A percentile compares a stretch with the other conserved stretches of the same genome.
Conservation (phyloP, 2,113 vertebrate species). For the Phylloscopus trochiloides region DNA sequence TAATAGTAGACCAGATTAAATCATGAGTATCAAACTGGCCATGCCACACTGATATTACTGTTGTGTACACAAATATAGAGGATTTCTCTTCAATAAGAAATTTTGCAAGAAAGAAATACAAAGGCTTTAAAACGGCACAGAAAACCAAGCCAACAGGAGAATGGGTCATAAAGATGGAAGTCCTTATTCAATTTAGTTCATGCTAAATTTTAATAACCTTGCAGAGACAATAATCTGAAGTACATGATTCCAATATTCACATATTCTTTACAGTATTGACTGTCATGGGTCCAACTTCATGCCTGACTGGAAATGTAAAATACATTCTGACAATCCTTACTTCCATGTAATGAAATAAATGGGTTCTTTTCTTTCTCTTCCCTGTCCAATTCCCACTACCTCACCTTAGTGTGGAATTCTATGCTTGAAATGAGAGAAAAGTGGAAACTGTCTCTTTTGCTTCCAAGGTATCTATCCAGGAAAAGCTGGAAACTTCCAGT, state of each 20-base stretch:
- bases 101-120: not conserved
- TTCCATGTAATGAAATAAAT: not conserved
- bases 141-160: not conserved
- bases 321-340: not conserved
- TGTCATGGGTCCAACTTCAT: not conserved
- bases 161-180: not conserved
- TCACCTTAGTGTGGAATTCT: not conserved
- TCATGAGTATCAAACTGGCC: not conserved
- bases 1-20: not conserved
- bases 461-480: not conserved
- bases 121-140: not conserved
- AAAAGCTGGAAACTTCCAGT: not conserved
- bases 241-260: not conserved
- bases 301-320: not conserved
- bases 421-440: not conserved
- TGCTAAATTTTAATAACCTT: not conserved
- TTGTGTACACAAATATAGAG: accelerated
- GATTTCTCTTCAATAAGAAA: not conserved
- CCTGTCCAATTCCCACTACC: not conserved
- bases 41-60: not conserved
- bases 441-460: not conserved
- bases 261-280: not conserved
- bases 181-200: not conserved
- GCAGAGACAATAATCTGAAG: not conserved
- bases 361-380: not conserved